Evolutionary conservation across 2,797 vertebrate genomes (phyloP).

Genomic region (Arnoldichthys spilopterus): DNA sequence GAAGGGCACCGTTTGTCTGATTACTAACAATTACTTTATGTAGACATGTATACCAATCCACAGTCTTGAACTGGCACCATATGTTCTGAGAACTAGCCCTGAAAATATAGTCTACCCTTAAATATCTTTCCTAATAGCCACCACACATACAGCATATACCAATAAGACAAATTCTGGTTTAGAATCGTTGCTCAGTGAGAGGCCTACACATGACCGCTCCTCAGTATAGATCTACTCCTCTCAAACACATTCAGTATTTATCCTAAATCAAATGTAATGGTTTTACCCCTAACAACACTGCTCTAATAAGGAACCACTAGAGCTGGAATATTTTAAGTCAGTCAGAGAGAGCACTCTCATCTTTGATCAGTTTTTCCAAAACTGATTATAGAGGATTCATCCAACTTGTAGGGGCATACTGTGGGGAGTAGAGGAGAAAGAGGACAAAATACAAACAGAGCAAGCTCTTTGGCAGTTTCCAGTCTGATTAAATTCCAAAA

Average conservation of each 20-base stretch:
- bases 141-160: conserved; percentile 14
- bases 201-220: neutral
- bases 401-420: conserved; percentile 16
- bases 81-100: conserved; percentile 21
- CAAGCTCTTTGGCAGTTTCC: conserved; percentile 65
- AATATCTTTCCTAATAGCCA: conserved; percentile 21
- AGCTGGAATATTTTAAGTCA: neutral
- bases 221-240: conserved; percentile 16
- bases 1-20: conserved; percentile 40
- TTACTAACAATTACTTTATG: conserved; percentile 29
- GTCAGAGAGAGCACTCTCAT: neutral
- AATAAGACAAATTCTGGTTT: conserved; percentile 12
- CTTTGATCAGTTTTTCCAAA: neutral
- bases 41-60: conserved; percentile 19
- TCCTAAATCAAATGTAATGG: conserved; percentile 9
- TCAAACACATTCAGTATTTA: conserved; percentile 11
- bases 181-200: conserved; percentile 18
- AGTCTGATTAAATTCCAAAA: conserved; percentile 50
- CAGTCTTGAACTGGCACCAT: conserved; percentile 33
- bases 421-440: neutral
- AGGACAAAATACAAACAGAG: neutral
- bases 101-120: conserved; percentile 13
- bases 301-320: neutral
- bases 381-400: neutral
- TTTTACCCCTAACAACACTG: neutral